These are phyloP conservation scores for Hippopotamus amphibius DNA, from an alignment of 2,113 vertebrate species.

Conservation along the genomic window DNA sequence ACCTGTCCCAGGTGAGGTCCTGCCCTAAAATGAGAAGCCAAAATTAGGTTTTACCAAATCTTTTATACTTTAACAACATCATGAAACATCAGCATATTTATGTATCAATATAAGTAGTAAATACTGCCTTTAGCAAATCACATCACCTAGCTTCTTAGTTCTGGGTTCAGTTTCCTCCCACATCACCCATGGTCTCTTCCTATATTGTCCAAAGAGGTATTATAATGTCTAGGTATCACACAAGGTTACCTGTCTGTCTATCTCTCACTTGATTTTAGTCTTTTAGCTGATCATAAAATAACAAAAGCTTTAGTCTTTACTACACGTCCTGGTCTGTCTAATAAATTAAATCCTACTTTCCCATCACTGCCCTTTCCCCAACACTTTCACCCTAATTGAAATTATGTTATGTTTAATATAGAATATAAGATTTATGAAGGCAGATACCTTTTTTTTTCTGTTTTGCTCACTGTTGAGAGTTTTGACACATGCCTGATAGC, in stretches of 20 bases:
- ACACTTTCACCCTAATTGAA: neutral
- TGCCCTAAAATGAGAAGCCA: neutral
- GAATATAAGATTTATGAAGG: neutral
- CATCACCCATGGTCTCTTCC: neutral
- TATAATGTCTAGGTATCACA: neutral
- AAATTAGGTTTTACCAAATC: neutral
- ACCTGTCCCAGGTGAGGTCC: neutral
- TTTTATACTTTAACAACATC: neutral
- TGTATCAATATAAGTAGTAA: neutral
- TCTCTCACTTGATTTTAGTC: neutral
- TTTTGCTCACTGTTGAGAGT: neutral
- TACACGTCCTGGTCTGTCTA: neutral
- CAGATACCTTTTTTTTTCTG: neutral
- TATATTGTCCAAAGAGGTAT: neutral
- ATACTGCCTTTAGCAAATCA: neutral
- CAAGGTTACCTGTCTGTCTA: neutral
- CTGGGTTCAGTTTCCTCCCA: neutral
- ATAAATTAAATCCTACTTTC: neutral
- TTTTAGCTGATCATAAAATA: neutral
- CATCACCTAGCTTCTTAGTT: neutral
- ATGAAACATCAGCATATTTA: neutral
- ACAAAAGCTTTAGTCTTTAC: neutral
- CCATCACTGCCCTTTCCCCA: neutral
- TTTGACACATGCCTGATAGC: neutral
- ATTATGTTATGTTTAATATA: neutral